Conservation (phyloP, 2,113 vertebrate species). For the Oceanites oceanicus region DNA sequence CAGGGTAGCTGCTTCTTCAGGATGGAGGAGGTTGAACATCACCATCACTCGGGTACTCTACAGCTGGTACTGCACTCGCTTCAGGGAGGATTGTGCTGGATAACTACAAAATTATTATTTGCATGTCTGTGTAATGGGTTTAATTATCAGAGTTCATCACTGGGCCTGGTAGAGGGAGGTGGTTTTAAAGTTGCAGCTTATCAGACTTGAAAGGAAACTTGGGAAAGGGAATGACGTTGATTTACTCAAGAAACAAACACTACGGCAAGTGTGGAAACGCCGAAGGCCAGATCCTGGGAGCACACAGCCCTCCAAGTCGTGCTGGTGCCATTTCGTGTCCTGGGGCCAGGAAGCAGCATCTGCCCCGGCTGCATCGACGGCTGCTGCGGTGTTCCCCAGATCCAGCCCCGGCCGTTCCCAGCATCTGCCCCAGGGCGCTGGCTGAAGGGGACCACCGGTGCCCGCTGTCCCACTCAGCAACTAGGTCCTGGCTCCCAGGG, state of each 20-base stretch:
- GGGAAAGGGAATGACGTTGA: background rate
- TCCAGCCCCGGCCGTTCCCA: fast-evolving
- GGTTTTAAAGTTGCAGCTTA: background rate
- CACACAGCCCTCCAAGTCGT: fast-evolving
- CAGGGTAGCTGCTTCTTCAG: background rate
- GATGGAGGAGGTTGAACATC: background rate
- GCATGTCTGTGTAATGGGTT: fast-evolving
- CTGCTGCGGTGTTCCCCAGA: background rate
- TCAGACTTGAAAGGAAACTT: background rate
- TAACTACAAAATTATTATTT: background rate
- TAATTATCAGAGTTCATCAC: background rate
- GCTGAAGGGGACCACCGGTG: too few species aligned
- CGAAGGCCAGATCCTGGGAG: background rate
- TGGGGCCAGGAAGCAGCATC: background rate
- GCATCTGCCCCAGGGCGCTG: too few species aligned
- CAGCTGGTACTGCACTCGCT: background rate
- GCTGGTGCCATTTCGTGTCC: fast-evolving
- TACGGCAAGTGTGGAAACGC: fast-evolving
- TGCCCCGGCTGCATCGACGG: fast-evolving
- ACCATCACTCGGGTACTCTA: background rate
- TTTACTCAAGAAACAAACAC: background rate
- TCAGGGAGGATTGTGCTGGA: background rate
- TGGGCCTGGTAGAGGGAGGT: background rate
- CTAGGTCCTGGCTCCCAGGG: background rate
- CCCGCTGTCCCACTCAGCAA: fast-evolving